Conservation (phyloP, 2,113 vertebrate genomes). For the Odontesthes bonariensis region DNA sequence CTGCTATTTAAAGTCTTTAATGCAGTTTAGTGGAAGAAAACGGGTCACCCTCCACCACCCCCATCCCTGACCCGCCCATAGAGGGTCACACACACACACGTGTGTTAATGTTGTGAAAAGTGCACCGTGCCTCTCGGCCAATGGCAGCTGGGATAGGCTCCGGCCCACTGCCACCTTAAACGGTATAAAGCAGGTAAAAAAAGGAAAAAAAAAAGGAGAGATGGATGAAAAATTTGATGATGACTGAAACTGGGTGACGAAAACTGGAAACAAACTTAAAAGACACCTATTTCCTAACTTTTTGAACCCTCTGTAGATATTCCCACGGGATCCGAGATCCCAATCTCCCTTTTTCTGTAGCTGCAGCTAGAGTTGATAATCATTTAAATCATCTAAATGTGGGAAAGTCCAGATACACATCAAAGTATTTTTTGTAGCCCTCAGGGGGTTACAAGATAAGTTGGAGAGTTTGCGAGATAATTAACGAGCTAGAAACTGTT, state of each 20-base stretch:
- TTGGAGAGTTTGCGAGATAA: not conserved
- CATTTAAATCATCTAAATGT: constrained; percentile 40
- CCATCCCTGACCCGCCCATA: too few relatives aligned
- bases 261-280: not conserved
- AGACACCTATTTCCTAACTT: not conserved
- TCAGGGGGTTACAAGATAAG: not conserved
- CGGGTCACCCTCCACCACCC: too few relatives aligned
- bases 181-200: too few relatives aligned
- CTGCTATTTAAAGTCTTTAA: too few relatives aligned
- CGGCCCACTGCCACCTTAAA: not conserved
- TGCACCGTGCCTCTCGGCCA: too few relatives aligned
- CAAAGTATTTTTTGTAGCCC: constrained; percentile 22
- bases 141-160: not conserved
- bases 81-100: too few relatives aligned
- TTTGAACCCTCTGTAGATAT: not conserved
- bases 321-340: constrained; percentile 14
- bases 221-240: too few relatives aligned
- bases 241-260: not conserved
- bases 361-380: constrained; percentile 8
- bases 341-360: not conserved
- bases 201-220: too few relatives aligned
- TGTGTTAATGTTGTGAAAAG: too few relatives aligned
- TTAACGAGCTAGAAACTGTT: not conserved
- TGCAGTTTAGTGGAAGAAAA: too few relatives aligned
- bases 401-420: constrained; percentile 25